A percentile compares a stretch with the other conserved stretches of the same genome.
These are phyloP conservation scores for Rhagium mordax DNA, from an alignment of 2,888 invertebrate genomes.

Conservation along the genomic window DNA sequence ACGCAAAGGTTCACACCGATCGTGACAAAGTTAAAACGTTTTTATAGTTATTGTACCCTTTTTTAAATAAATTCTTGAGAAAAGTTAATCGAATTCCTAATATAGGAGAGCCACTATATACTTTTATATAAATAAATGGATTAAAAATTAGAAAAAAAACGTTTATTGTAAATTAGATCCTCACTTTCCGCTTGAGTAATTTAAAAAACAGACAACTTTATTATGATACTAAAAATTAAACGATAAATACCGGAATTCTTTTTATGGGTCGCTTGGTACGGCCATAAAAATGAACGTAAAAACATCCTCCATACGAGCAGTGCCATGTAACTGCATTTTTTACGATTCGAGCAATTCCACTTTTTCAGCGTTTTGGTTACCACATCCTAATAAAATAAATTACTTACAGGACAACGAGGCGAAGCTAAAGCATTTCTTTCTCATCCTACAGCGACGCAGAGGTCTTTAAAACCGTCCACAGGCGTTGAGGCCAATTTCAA, in stretches of 20 bases:
- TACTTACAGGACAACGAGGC: conserved; percentile 39
- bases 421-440: conserved; percentile 31
- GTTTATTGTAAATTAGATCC: too few relatives aligned
- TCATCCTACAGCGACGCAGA: conserved; percentile 19
- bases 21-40: too few relatives aligned
- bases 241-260: background rate
- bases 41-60: too few relatives aligned
- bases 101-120: too few relatives aligned
- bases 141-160: too few relatives aligned
- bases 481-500: background rate
- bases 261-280: background rate
- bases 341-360: background rate
- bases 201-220: background rate
- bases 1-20: too few relatives aligned
- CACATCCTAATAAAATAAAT: background rate
- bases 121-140: too few relatives aligned
- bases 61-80: too few relatives aligned
- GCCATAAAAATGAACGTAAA: background rate
- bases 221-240: background rate
- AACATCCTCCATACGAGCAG: background rate
- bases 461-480: background rate
- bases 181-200: background rate
- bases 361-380: background rate
- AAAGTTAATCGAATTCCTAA: too few relatives aligned
- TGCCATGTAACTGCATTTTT: background rate